Base-by-base conservation (phyloP, 2,797 vertebrate species). In the Channallabes apus region DNA sequence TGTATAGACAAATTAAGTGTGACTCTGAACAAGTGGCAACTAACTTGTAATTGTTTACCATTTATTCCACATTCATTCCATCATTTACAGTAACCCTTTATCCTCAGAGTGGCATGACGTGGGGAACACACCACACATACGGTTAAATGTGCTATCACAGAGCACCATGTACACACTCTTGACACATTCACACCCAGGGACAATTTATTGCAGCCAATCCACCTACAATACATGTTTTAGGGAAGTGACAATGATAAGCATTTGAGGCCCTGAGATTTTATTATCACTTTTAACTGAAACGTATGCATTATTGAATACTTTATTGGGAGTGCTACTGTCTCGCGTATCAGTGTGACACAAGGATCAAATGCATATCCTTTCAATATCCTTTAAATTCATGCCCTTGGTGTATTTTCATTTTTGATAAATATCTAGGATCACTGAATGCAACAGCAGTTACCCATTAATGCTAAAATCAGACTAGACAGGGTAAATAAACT, bases 231-330 rank as follows among this genome's bases (percentile, higher is more conserved):
- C 73, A 58, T 58, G 73, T 76, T 76, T 58, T 62, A 79, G 29
- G 58, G 56, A 79, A 79, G 58, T 79, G 29, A 79, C 61, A 61
- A 61, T 78, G 29, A n/a, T n/a, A n/a, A n/a, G n/a, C n/a, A n/a
- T n/a, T n/a, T n/a, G n/a, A n/a, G n/a, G n/a, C n/a, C n/a, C n/a
- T n/a, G n/a, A n/a, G n/a, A n/a, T n/a, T n/a, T n/a, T n/a, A n/a
- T n/a, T n/a, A 35, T 20, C 14, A 58, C 18, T 59, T 61, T 6
- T 56, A 29, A 3, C 51, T 32, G 51, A 17, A 73, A 61, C 54
- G 15, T 72, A 7, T n/a, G 14, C 54, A 29, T 76, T 32, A 20
- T 83, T 11, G 7, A 51, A 41, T 29, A 20, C 11, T 64, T 75
- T 73, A 51, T 75, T 41, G 38, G 24, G 17, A 73, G 56, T 76